These are phyloP conservation scores for Leptarthrus brevirostris DNA, from an alignment of 2,888 invertebrate genomes.

Conservation along the genomic window DNA sequence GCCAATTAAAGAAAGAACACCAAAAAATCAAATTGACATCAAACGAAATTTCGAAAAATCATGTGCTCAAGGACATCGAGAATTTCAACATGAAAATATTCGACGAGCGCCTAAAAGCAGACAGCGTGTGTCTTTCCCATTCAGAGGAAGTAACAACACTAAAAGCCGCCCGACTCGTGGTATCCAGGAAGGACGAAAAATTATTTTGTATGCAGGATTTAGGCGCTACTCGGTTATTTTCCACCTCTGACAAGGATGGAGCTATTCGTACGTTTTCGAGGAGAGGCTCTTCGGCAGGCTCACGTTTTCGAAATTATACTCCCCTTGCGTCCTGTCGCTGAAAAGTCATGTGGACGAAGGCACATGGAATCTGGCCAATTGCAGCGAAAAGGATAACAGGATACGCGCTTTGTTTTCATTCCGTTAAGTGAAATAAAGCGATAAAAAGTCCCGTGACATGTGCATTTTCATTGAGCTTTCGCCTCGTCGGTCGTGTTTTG, in stretches of 20 bases:
- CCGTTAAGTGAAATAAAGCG: constrained; percentile 49
- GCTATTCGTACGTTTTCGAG: constrained; percentile 16
- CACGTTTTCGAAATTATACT: constrained; percentile 47
- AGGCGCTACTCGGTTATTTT: constrained; percentile 47
- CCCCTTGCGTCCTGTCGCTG: constrained; percentile 40
- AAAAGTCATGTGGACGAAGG: constrained; percentile 33
- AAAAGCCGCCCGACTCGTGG: constrained; percentile 50
- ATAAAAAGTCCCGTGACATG: constrained; percentile 49
- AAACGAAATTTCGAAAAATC: constrained; percentile 27
- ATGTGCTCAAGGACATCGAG: constrained; percentile 45
- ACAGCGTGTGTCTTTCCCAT: constrained; percentile 51
- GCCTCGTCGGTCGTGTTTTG: background rate
- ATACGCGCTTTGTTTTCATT: constrained; percentile 52
- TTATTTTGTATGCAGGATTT: constrained; percentile 47
- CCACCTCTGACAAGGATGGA: constrained; percentile 51
- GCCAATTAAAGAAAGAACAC: background rate
- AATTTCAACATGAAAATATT: constrained; percentile 2
- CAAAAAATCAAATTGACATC: constrained; percentile 1
- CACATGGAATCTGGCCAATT: constrained; percentile 42
- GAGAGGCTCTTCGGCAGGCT: constrained; percentile 5
- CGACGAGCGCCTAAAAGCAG: constrained; percentile 13
- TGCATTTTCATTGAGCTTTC: constrained; percentile 50
- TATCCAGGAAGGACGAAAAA: constrained; percentile 52
- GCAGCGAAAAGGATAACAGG: constrained; percentile 48
- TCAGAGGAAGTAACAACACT: constrained; percentile 56